Base-by-base conservation (phyloP, 2,888 invertebrate genomes). In the Sclerodermus sp. region DNA sequence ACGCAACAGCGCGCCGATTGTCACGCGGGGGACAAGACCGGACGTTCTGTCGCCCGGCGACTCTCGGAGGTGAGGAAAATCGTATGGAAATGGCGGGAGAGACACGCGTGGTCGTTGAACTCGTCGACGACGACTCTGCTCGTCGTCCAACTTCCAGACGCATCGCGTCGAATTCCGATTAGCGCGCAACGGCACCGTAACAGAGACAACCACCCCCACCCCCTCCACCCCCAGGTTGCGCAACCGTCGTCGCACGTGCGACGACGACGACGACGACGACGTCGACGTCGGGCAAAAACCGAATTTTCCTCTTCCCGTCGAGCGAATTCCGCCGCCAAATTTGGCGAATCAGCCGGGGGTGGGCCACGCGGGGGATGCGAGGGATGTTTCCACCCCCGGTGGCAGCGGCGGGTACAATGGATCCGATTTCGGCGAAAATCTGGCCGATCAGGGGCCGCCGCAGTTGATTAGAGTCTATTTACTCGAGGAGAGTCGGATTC, bases 381-480 rank as follows among this genome's bases (percentile, higher is more conserved):
- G 8, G 8, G 4, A 23, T 8, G 23, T 23, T 5, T 23, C 4
- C 8, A 23, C 4, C 4, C 4, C 10, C 40, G 23, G 54, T 51
- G 55, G 47, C 55, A 48, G 43, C 16, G 55, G 60, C 57, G n/a
- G 34, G 13, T 4, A 53, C 53, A 63, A 56, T 55, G 48, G 49
- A 38, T 55, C 62, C 61, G 60, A 66, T 70, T 72, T 72, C 62
- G 62, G 42, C 67, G 64, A 62, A 71, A 76, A 76, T 76, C 74
- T 75, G 76, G 73, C 65, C 70, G 74, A 76, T 74, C 69, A 70
- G 68, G 66, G 68, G 70, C 62, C 72, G n/a, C 59, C 58, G 62
- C 60, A 63, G 68, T 66, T 70, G 77, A 77, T 77, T 77, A 76
- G 76, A 75, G 74, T 74, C 77, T 76, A 76, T 77, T 77, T 77